phyloP scores from a whole-genome alignment of 2,113 vertebrate species.

The Heteronetta atricapilla region DNA sequence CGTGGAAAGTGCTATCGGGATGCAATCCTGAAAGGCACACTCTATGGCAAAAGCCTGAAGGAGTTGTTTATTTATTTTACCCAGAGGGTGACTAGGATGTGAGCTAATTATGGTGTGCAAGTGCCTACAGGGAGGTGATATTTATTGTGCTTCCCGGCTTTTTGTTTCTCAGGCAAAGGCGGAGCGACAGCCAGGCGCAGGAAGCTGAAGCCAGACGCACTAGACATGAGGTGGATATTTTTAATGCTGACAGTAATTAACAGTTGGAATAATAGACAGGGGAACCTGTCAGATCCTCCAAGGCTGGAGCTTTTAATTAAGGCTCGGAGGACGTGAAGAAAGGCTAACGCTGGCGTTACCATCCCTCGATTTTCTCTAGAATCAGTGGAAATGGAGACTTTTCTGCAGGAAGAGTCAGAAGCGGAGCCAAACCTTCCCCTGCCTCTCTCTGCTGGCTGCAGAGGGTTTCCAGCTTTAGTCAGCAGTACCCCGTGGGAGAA shows the following conservation, averaged over 20 bases:
- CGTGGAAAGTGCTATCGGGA: neutral
- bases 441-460: neutral
- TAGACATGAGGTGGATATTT: neutral
- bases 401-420: neutral
- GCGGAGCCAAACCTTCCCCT: neutral
- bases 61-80: neutral
- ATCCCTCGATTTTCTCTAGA: neutral
- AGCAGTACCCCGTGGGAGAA: neutral
- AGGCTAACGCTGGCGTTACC: accelerated
- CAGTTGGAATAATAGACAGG: neutral
- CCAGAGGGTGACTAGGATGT: neutral
- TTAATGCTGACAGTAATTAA: slow-evolving; percentile 34
- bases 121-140: neutral
- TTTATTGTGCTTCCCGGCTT: neutral
- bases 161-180: neutral
- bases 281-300: neutral
- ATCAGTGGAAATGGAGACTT: neutral
- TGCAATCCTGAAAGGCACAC: neutral
- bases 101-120: slow-evolving; percentile 1
- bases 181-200: neutral
- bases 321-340: neutral
- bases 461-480: neutral
- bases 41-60: neutral
- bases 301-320: slow-evolving; percentile 43
- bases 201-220: neutral